Percentiles rank a stretch among this genome's conserved stretches.
These are phyloP conservation scores for Darwinula stevensoni DNA, from an alignment of 2,888 invertebrate genomes.

Conservation along the genomic window DNA sequence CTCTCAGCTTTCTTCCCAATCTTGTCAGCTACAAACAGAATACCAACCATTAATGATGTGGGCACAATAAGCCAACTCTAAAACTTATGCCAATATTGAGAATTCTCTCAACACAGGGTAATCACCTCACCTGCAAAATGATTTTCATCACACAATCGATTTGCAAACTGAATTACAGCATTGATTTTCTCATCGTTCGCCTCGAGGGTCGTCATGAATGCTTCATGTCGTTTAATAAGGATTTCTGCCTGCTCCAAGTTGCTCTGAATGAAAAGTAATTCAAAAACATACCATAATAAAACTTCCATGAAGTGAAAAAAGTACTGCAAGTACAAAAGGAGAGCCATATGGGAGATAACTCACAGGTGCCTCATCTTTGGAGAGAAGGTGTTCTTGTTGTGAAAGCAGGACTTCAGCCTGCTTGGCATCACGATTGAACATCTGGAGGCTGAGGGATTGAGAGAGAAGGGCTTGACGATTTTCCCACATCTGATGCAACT, in stretches of 20 bases:
- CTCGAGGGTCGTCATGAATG: conserved; percentile 97
- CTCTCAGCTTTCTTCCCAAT: conserved; percentile 84
- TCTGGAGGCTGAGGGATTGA: conserved; percentile 76
- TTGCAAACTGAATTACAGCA: conserved; percentile 76
- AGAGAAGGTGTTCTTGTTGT: conserved; percentile 89
- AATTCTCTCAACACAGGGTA: not conserved
- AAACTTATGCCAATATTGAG: conserved; percentile 1
- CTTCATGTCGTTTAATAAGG: conserved; percentile 84
- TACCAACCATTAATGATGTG: too few relatives aligned
- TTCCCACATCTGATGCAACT: conserved; percentile 99
- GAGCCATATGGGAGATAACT: conserved; percentile 11
- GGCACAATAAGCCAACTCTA: conserved; percentile 11
- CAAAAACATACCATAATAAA: not conserved
- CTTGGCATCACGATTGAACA: conserved; percentile 82
- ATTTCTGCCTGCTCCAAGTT: conserved; percentile 94
- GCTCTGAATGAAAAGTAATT: conserved; percentile 15
- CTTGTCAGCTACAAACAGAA: conserved; percentile 77
- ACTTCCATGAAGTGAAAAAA: conserved; percentile 4
- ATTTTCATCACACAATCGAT: conserved; percentile 51
- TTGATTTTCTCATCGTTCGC: conserved; percentile 99
- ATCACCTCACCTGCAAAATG: conserved; percentile 54
- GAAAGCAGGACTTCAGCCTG: conserved; percentile 91
- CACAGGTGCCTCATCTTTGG: conserved; percentile 81
- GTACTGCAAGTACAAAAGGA: conserved; percentile 1
- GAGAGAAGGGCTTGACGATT: conserved; percentile 78